These are phyloP conservation scores for Lucilia sericata DNA, from an alignment of 1,140 invertebrate genomes.

Conservation along the genomic window DNA sequence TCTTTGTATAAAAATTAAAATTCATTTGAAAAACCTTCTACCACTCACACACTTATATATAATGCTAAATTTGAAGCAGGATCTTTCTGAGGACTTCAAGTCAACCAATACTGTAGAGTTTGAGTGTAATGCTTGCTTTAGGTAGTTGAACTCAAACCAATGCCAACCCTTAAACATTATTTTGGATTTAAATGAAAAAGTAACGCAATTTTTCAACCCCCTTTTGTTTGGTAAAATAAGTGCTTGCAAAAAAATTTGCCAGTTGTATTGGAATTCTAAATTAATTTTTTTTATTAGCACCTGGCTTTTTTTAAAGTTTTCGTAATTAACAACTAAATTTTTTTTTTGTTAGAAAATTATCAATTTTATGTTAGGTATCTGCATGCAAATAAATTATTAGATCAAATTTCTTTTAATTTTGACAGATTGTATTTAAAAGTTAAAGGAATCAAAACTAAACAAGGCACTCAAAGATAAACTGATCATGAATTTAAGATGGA, in stretches of 20 bases:
- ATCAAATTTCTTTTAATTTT: too few species aligned
- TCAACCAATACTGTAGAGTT: background rate
- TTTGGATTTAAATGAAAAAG: background rate
- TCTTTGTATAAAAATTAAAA: background rate
- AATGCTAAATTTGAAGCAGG: background rate
- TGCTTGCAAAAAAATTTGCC: background rate
- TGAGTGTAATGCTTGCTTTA: background rate
- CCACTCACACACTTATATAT: background rate
- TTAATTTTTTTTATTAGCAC: background rate
- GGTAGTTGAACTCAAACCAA: background rate
- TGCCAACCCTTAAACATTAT: slow-evolving; percentile 9
- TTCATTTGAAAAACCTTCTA: background rate
- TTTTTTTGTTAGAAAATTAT: too few species aligned
- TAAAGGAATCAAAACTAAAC: too few species aligned
- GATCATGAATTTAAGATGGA: too few species aligned
- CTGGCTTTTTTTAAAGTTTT: background rate
- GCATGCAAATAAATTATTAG: too few species aligned
- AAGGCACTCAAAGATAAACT: too few species aligned
- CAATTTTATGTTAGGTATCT: too few species aligned
- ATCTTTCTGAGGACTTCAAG: background rate
- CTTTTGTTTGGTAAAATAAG: background rate
- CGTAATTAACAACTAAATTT: too few species aligned
- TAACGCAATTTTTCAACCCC: slow-evolving; percentile 25
- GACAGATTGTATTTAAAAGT: too few species aligned
- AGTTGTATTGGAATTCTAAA: background rate